Percentiles rank a stretch among this genome's conserved stretches.
Conservation (phyloP, 2,888 invertebrate species). For the Linnaemya vulpina region DNA sequence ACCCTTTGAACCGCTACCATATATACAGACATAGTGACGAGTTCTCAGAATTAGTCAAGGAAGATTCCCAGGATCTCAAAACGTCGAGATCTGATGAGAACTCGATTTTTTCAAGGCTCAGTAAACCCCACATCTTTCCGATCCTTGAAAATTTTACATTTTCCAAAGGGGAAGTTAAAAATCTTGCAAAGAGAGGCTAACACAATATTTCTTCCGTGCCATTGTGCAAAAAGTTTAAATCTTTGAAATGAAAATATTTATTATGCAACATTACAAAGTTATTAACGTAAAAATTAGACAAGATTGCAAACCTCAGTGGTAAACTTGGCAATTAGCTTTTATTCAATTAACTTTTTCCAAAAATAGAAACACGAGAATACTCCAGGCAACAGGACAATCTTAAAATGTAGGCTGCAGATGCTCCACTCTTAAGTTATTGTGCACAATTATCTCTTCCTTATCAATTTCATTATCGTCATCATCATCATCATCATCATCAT, state of each 20-base stretch:
- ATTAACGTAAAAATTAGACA: background rate
- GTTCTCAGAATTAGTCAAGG: too few relatives aligned
- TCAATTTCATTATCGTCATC: background rate
- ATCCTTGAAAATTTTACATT: too few relatives aligned
- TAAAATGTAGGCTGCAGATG: background rate
- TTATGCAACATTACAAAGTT: background rate
- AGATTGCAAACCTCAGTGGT: background rate
- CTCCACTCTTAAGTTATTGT: background rate
- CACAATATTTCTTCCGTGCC: too few relatives aligned
- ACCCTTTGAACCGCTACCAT: too few relatives aligned
- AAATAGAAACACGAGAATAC: conserved; percentile 13
- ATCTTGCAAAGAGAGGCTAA: too few relatives aligned
- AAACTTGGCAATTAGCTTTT: conserved; percentile 34
- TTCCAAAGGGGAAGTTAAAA: too few relatives aligned
- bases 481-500: background rate
- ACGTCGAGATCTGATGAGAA: too few relatives aligned
- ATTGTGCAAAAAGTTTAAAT: too few relatives aligned
- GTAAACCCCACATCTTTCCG: too few relatives aligned
- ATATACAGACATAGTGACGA: too few relatives aligned
- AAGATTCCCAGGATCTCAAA: too few relatives aligned
- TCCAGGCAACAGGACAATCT: conserved; percentile 46
- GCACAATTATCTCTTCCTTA: background rate
- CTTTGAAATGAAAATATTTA: background rate
- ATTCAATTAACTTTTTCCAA: background rate
- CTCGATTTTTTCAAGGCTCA: too few relatives aligned